A percentile compares a stretch with the other conserved stretches of the same genome.
These are phyloP conservation scores for Corapipo altera DNA, from an alignment of 2,113 vertebrate genomes.

Conservation along the genomic window DNA sequence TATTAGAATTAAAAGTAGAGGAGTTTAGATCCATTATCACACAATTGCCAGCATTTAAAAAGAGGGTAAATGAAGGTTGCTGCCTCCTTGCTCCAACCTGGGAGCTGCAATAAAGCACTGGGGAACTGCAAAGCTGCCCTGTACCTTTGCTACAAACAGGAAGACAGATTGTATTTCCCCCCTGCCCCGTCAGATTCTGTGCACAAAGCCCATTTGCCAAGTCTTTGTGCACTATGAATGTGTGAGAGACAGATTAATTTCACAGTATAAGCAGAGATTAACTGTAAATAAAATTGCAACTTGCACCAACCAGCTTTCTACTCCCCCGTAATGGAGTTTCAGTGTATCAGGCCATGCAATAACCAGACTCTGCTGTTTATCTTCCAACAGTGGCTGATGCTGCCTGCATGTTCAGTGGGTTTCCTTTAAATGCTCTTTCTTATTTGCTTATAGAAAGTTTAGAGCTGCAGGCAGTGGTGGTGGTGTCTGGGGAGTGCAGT, in stretches of 20 bases:
- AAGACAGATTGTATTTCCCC: neutral
- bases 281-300: conserved; percentile 60
- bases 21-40: neutral
- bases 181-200: neutral
- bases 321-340: conserved; percentile 43
- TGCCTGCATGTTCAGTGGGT: conserved; percentile 32
- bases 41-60: neutral
- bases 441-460: conserved; percentile 24
- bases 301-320: neutral
- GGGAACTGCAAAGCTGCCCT: neutral
- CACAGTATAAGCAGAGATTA: conserved; percentile 59
- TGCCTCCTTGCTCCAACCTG: neutral
- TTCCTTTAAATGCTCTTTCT: conserved; percentile 8
- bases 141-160: neutral
- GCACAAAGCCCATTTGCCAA: conserved; percentile 34
- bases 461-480: neutral
- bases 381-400: neutral
- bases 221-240: neutral
- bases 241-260: conserved; percentile 66
- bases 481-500: neutral
- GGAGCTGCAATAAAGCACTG: neutral
- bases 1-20: neutral
- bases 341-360: neutral
- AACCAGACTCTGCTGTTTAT: conserved; percentile 6
- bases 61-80: neutral